These are phyloP conservation scores for Hedychridium roseum DNA, from an alignment of 2,888 invertebrate species.

Conservation along the genomic window DNA sequence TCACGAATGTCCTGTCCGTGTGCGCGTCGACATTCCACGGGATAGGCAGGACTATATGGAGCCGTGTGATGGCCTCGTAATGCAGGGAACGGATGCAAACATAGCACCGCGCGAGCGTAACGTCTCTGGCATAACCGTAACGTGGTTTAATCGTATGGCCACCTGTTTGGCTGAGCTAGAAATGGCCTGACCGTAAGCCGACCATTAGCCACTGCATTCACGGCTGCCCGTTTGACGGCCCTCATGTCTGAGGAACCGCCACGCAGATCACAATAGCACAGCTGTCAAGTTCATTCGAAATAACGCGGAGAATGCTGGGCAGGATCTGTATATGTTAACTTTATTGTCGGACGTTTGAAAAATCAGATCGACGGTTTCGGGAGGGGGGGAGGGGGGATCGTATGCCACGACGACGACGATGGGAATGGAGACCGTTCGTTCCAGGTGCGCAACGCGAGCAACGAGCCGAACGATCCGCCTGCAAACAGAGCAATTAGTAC, in stretches of 20 bases:
- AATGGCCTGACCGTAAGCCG: slow-evolving; percentile 37
- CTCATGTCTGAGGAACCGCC: no score
- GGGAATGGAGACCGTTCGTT: slow-evolving; percentile 7
- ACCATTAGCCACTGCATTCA: slow-evolving; percentile 43
- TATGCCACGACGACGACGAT: slow-evolving; percentile 10
- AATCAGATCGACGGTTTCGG: no score
- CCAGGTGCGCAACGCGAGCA: slow-evolving; percentile 13
- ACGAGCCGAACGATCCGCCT: slow-evolving; percentile 22
- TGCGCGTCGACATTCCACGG: no score
- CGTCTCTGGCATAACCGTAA: slow-evolving; percentile 51
- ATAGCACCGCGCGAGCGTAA: slow-evolving; percentile 23
- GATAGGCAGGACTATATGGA: no score
- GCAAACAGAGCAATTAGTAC: slow-evolving; percentile 56
- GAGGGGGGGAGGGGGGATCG: background rate
- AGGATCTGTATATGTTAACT: no score
- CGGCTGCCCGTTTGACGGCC: slow-evolving; percentile 30
- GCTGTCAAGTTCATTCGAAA: no score
- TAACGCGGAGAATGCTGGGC: no score
- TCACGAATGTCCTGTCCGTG: background rate
- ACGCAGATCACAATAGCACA: no score
- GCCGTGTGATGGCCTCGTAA: slow-evolving; percentile 17
- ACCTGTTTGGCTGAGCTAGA: slow-evolving; percentile 50
- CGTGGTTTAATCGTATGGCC: slow-evolving; percentile 56
- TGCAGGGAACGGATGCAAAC: slow-evolving; percentile 18
- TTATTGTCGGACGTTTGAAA: no score